Base-by-base conservation (phyloP, 2,797 vertebrate species). In the Sebastes iracundus region DNA sequence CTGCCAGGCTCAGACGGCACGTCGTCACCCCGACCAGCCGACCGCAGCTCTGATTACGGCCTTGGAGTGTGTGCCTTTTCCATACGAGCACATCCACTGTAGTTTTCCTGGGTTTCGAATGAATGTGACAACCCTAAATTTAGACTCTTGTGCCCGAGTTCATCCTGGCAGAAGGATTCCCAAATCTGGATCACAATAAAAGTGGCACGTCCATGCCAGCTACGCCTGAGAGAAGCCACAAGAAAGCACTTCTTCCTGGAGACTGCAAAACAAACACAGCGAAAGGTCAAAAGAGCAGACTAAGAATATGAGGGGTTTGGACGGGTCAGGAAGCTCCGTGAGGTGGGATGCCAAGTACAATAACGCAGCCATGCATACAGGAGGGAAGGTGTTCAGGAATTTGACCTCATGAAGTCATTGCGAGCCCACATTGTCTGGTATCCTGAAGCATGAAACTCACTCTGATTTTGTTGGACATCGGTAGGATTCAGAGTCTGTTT, bases 1-100 rank as follows among this genome's bases (percentile, higher is more conserved):
- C 74, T 79, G 84, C 89, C 85, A 83, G 87, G 60, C 78, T 67
- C 82, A 85, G 86, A 89, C 84, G 77, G 86, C 83, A 66, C 46
- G 78, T 85, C 78, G 67, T 80, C 92, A 62, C 90, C 75, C 87
- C 67, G 65, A 88, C 87, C 81, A 81, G 76, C 89, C 81, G 56
- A 84, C 88, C 90, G 22, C 90, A 89, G 90, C 93, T 91, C 87
- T 93, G 91, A 92, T 93, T 87, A 92, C 79, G 77, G 90, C 85
- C 90, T 84, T 83, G 61, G 65, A 59, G 68, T 77, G 81, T 73
- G 33, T 55, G 42, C 33, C n/a, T 74, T 66, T 49, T 49, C 27
- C 72, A 32, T 33, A 23, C 7, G 3, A 23, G 16, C 33, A 35
- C 55, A 38, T 30, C 23, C 9, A 14, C 52, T 65, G 20, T 5